Base-by-base conservation (phyloP, 2,797 vertebrate genomes). In the Takifugu rubripes region DNA sequence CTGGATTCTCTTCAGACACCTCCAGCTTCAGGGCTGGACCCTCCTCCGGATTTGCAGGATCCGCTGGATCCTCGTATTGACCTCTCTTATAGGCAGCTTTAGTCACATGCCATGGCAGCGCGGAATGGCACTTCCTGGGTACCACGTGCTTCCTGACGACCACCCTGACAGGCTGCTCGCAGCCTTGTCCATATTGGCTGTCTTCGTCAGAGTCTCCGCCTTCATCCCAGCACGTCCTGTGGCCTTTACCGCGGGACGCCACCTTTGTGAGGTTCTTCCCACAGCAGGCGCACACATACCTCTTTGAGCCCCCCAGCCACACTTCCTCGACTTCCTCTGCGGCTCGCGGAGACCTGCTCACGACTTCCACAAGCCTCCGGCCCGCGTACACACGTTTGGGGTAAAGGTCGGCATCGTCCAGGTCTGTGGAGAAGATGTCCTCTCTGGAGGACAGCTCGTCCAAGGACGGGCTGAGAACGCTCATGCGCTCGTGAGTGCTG, bases 401-500 rank as follows among this genome's bases (percentile, higher is more conserved):
- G 17, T 88, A 87, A 10, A 91, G 70, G 8, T 91, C 89, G 1
- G 84, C 44, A 0, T 92, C 91, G 0, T 92, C 91, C 36, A 90
- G 63, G 56, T 92, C 91, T 0, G 90, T 92, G 65, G 91, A 92
- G 54, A 92, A 91, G 74, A 91, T 85, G 64, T 92, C 91, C 0
- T 92, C 91, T n/a, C 87, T 79, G 40, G 91, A 92, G 49, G 91
- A 92, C 0, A 92, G 86, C 70, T 92, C 91, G 0, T 92, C 91
- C 51, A 92, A 69, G 5, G 91, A 92, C 0, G 89, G 89, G 49
- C 91, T 92, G 46, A 92, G 84, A 11, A 92, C 90, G 1, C 91
- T 92, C 81, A 90, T 69, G 3, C 91, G 79, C 63, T 90, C 90
- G 0, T 85, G 89, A 14, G 82, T 79, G 1, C 75, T 54, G 62